These are phyloP conservation scores for Thysanoteuthis rhombus DNA, from an alignment of 2,888 invertebrate genomes.

Conservation along the genomic window DNA sequence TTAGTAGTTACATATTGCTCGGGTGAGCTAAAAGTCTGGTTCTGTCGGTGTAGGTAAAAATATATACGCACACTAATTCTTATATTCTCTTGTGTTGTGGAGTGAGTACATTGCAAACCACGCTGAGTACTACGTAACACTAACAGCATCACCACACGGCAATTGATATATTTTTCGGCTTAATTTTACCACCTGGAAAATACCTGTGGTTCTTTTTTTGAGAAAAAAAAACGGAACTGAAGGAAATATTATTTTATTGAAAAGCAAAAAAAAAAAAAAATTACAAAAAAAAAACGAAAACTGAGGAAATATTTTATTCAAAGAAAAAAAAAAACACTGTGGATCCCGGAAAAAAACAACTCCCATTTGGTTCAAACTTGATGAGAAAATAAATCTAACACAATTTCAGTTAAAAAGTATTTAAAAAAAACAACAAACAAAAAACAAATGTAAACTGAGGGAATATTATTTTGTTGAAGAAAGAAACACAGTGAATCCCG, in stretches of 20 bases:
- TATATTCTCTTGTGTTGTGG: not conserved
- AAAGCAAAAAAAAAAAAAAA: too few species aligned
- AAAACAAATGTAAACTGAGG: not conserved
- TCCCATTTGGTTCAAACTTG: too few species aligned
- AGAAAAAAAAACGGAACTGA: not conserved
- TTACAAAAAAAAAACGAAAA: not conserved
- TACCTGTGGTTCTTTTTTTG: not conserved
- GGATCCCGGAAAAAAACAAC: not conserved
- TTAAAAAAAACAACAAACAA: too few species aligned
- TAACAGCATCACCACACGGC: not conserved
- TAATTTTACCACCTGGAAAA: not conserved
- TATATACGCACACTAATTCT: not conserved
- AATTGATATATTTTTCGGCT: too few species aligned
- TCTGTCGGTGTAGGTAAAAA: not conserved
- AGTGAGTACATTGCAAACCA: not conserved
- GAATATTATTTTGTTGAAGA: not conserved
- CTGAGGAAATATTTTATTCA: too few species aligned
- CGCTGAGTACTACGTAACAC: too few species aligned
- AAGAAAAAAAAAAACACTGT: not conserved
- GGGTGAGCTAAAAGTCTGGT: not conserved
- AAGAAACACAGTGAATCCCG: not conserved
- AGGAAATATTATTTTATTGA: too few species aligned
- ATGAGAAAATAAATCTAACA: too few species aligned
- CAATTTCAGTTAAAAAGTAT: too few species aligned
- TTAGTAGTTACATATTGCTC: slow-evolving; percentile 12